A percentile compares a stretch with the other conserved stretches of the same genome.
These are phyloP conservation scores for Patiria pectinifera DNA, from an alignment of 53 echinoderm and acorn worm genomes.

Conservation along the genomic window DNA sequence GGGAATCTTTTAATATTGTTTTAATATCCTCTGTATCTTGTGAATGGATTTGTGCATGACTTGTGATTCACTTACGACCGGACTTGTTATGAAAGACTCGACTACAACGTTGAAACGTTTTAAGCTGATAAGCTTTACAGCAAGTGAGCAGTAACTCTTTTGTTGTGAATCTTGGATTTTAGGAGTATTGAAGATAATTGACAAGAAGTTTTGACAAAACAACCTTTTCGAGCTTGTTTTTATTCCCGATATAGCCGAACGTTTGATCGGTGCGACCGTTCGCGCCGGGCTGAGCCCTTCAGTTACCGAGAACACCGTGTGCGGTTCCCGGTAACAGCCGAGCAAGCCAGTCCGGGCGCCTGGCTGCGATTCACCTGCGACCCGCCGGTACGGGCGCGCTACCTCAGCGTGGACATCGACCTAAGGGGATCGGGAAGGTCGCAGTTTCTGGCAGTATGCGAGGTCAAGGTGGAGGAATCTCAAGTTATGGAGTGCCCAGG, in stretches of 20 bases:
- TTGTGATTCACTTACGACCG: no score
- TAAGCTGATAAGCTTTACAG: no score
- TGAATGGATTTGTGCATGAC: no score
- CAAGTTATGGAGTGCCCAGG: not conserved
- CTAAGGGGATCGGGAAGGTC: not conserved
- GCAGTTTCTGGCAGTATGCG: conserved; percentile 14
- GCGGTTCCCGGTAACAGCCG: conserved; percentile 27
- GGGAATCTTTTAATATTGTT: no score
- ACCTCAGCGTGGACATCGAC: conserved; percentile 47
- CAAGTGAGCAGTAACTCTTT: no score
- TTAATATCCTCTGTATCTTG: no score
- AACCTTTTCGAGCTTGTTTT: no score
- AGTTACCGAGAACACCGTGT: conserved; percentile 16
- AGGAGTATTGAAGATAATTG: no score
- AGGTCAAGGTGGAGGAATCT: conserved; percentile 13
- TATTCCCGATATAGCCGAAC: not conserved
- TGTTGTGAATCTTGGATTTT: no score
- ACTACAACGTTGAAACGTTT: no score
- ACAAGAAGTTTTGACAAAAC: no score
- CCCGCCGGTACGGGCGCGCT: conserved; percentile 18
- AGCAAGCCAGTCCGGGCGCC: not conserved
- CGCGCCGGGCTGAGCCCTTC: conserved; percentile 15
- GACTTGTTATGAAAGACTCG: no score
- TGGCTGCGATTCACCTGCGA: conserved; percentile 15
- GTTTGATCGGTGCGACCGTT: conserved; percentile 11